Evolutionary conservation across 2,113 vertebrate genomes (phyloP).

Genomic region (Cyrtonyx montezumae): DNA sequence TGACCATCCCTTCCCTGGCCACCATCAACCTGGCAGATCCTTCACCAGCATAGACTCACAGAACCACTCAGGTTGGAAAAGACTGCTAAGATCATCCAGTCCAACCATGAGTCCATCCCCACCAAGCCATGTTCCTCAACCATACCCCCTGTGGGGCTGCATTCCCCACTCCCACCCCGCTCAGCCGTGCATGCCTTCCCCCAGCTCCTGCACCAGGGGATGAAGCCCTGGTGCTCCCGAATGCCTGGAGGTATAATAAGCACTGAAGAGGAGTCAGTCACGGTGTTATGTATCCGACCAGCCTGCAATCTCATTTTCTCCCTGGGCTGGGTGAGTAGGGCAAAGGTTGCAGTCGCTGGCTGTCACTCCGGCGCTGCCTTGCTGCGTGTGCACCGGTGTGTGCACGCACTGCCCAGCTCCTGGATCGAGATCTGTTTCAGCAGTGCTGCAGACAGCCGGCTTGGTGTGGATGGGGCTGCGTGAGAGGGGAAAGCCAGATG

Average conservation of each 20-base stretch:
- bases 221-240: neutral
- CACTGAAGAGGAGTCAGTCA: neutral
- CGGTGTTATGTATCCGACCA: neutral
- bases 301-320: neutral
- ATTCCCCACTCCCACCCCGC: neutral
- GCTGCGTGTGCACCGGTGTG: fast-evolving
- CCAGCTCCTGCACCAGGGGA: fast-evolving
- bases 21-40: neutral
- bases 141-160: neutral
- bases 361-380: neutral
- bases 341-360: neutral
- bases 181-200: neutral
- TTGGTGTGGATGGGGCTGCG: neutral
- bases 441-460: neutral
- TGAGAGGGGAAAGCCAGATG: neutral
- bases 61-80: too few relatives aligned
- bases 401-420: neutral
- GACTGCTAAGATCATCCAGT: too few relatives aligned
- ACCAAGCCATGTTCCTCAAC: too few relatives aligned
- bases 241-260: neutral
- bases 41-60: neutral
- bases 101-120: too few relatives aligned
- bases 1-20: neutral
- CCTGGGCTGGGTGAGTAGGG: neutral
- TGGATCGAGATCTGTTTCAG: neutral